Percentiles rank a stretch among this genome's conserved stretches.
Evolutionary conservation across 2,797 vertebrate species (phyloP).

Genomic region (Mus caroli): DNA sequence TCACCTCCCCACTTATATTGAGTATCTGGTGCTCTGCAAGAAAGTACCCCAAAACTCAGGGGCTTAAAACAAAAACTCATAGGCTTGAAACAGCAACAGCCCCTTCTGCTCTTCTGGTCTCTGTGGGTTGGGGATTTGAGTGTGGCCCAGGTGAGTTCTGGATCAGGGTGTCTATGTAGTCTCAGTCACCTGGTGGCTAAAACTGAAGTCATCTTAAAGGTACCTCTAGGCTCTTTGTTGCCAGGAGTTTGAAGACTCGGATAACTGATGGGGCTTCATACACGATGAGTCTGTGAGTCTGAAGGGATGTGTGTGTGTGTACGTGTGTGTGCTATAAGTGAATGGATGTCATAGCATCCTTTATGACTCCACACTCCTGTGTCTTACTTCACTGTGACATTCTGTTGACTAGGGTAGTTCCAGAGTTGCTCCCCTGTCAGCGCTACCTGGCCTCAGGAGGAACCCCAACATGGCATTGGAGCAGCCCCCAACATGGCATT

Average conservation of each 20-base stretch:
- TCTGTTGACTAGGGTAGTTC: background rate
- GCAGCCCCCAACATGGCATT: fast-evolving
- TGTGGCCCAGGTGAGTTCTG: constrained; percentile 13
- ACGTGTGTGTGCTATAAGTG: background rate
- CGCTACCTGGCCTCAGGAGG: background rate
- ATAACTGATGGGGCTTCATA: background rate
- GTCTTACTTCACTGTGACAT: background rate
- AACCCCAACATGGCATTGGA: fast-evolving
- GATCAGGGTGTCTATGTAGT: background rate
- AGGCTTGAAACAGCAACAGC: background rate
- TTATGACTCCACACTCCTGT: background rate
- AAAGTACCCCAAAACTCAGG: background rate
- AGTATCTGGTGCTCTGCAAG: background rate
- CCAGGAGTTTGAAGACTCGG: constrained; percentile 18
- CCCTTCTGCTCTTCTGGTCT: background rate
- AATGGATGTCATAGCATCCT: background rate
- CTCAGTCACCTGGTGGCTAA: background rate
- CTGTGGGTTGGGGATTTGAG: background rate
- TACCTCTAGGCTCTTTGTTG: background rate
- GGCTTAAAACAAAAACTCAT: background rate
- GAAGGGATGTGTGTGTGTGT: background rate
- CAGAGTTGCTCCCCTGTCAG: background rate
- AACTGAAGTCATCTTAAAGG: background rate
- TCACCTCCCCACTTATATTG: background rate
- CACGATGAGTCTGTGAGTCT: background rate